Percentiles rank a stretch among this genome's conserved stretches.
These are phyloP conservation scores for Eupeodes latifasciatus DNA, from an alignment of 2,888 invertebrate species.

Conservation along the genomic window DNA sequence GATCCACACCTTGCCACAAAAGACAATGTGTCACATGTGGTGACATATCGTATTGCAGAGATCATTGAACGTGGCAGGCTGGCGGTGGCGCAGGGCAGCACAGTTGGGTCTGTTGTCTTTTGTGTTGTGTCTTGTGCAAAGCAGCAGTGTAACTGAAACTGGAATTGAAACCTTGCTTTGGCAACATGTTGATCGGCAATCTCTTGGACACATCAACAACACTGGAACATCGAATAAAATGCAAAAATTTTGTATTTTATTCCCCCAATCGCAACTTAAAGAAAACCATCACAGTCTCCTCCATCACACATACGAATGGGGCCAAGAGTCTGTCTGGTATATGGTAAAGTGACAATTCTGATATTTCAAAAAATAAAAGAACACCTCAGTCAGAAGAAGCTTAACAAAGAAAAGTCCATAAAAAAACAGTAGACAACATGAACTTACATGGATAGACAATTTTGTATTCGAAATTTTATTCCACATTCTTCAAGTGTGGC, in stretches of 20 bases:
- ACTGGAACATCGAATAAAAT: constrained; percentile 66
- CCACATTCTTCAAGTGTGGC: no score
- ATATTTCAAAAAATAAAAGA: background rate
- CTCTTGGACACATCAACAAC: constrained; percentile 74
- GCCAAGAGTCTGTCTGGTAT: background rate
- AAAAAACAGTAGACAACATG: background rate
- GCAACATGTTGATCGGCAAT: constrained; percentile 76
- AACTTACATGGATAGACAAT: background rate
- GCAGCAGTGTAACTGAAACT: constrained; percentile 61
- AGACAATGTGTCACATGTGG: constrained; percentile 71
- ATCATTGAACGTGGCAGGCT: constrained; percentile 63
- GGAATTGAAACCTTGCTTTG: constrained; percentile 75
- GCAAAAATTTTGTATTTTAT: constrained; percentile 47
- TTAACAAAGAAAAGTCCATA: background rate
- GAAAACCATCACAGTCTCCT: constrained; percentile 28
- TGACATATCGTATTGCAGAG: constrained; percentile 76
- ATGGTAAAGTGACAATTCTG: constrained; percentile 18
- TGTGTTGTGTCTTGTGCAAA: background rate
- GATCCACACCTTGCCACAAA: constrained; percentile 71
- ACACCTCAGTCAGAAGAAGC: background rate
- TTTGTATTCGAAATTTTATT: background rate
- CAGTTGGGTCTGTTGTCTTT: background rate
- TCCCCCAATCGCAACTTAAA: background rate
- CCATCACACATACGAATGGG: constrained; percentile 1
- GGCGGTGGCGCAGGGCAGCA: no score